Conservation (phyloP, 1,140 invertebrate genomes). For the Spodoptera frugiperda region DNA sequence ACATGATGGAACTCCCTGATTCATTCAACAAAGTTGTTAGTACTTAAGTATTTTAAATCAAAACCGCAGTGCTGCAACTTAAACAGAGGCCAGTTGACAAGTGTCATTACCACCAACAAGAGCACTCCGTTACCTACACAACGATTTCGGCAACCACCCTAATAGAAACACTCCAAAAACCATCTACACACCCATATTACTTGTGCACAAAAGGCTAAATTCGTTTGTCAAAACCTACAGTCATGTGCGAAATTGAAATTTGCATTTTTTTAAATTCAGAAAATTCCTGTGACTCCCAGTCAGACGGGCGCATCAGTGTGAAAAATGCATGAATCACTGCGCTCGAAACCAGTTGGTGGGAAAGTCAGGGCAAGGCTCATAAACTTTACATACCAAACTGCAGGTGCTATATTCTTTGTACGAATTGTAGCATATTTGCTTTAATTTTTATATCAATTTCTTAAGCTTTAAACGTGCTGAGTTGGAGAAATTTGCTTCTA, state of each 20-base stretch:
- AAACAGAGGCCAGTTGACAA: constrained; percentile 38
- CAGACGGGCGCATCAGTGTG: constrained; percentile 52
- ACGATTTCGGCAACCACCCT: constrained; percentile 39
- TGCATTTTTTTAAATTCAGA: constrained; percentile 59
- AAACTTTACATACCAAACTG: constrained; percentile 50
- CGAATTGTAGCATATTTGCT: constrained; percentile 31
- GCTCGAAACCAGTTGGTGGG: constrained; percentile 51
- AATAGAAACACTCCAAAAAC: neutral
- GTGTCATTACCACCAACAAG: constrained; percentile 44
- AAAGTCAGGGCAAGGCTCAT: constrained; percentile 52
- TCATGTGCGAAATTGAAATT: constrained; percentile 37
- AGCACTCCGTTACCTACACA: constrained; percentile 46
- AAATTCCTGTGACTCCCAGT: constrained; percentile 58
- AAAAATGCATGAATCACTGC: constrained; percentile 66
- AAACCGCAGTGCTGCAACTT: constrained; percentile 26
- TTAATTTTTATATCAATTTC: constrained; percentile 23
- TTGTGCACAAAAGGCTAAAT: neutral
- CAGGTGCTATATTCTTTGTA: constrained; percentile 46
- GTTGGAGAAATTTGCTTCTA: neutral
- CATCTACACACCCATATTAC: neutral
- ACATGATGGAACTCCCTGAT: neutral
- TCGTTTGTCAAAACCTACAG: neutral
- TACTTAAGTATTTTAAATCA: constrained; percentile 6
- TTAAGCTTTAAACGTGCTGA: neutral
- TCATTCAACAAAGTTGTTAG: constrained; percentile 1